Percentiles rank a stretch among this genome's conserved stretches.
Conservation (phyloP, 1,140 invertebrate species). For the Pteromalus puparum region DNA sequence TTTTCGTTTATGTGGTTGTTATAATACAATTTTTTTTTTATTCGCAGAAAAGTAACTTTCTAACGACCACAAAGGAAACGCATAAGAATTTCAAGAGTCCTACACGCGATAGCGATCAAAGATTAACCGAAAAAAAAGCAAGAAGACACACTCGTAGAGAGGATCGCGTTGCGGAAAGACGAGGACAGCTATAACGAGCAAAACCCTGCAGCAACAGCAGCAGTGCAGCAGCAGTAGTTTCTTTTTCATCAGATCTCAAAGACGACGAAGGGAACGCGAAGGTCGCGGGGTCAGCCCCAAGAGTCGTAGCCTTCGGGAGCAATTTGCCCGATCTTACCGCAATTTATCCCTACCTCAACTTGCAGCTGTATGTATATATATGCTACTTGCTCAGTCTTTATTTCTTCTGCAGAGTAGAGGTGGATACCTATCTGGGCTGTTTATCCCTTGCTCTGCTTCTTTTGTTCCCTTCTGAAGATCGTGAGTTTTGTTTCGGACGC, state of each 20-base stretch:
- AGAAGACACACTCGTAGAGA: background rate
- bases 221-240: background rate
- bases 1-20: background rate
- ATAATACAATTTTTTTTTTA: background rate
- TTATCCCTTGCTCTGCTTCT: background rate
- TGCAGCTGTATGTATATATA: too few relatives aligned
- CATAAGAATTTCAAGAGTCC: constrained; percentile 15
- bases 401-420: background rate
- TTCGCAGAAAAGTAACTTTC: background rate
- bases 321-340: constrained; percentile 32
- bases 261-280: constrained; percentile 15
- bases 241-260: background rate
- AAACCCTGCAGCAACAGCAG: background rate
- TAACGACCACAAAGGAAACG: background rate
- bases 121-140: background rate
- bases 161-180: constrained; percentile 12
- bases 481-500: background rate
- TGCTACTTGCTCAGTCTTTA: background rate
- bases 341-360: constrained; percentile 25
- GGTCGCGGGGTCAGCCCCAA: constrained; percentile 39
- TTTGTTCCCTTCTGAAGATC: background rate
- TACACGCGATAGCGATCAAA: constrained; percentile 20
- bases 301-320: constrained; percentile 40
- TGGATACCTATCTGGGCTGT: background rate
- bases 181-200: background rate